Base-by-base conservation (phyloP, 2,113 vertebrate genomes). In the Anolis carolinensis region DNA sequence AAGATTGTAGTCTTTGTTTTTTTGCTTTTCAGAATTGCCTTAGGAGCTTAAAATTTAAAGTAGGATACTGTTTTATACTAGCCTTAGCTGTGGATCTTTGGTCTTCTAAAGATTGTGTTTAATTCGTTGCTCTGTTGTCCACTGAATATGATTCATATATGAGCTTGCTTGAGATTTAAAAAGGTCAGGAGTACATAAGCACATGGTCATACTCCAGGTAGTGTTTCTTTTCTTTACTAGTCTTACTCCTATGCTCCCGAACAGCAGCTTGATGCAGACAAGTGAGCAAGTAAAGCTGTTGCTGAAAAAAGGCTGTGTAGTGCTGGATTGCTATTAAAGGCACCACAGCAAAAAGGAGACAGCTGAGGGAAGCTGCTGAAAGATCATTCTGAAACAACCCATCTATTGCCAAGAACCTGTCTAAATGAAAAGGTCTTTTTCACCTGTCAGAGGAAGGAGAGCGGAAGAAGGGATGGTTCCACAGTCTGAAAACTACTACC, bases 1-100 rank as follows among this genome's bases (percentile, higher is more conserved):
- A 68, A 52, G 21, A 34, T 14, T 2, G 86, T 91, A 90, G 90
- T 76, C n/a, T 44, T 44, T 44, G 2, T 44, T 89, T 83, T 76
- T 59, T 74, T 85, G 6, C 67, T 70, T 90, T 88, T 27, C 70
- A 48, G 27, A 30, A 48, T 74, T 74, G 10, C 27, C 73, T 16
- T 72, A 32, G 13, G 23, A 65, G 44, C 55, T 80, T 72, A 80
- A 27, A 55, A 50, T 77, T 48, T 18, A 14, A 55, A 79, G 55
- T 71, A 79, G n/a, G 63, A 44, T 76, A 67, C 48, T 18, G 23
- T 39, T 52, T 70, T 32, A 70, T 5, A 21, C 10, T 30, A 32
- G 23, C 52, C 44, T 1, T 27, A 27, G 32, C n/a, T 68, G 8
- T 77, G n/a, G 48, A 30, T 44, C 2, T 48, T 68, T 76, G 23